Conservation (phyloP, 1,140 invertebrate genomes). For the Lasioglossum baleicum region DNA sequence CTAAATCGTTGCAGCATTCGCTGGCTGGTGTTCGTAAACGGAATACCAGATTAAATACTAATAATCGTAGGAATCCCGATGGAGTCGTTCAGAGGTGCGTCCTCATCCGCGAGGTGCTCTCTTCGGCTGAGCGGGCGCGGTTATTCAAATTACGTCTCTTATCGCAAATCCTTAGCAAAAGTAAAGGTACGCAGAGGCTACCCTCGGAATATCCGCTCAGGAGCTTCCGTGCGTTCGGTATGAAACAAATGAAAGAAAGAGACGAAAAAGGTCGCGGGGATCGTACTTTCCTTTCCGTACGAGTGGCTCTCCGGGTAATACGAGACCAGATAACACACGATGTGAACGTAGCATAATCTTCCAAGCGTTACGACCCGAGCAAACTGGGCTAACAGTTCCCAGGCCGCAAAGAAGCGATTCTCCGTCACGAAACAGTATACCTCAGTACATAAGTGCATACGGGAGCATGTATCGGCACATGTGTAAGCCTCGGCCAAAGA, state of each 20-base stretch:
- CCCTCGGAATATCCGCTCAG: not conserved
- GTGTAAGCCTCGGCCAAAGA: slow-evolving; percentile 21
- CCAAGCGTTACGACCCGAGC: slow-evolving; percentile 66
- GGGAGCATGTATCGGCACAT: slow-evolving; percentile 14
- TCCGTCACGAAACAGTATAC: slow-evolving; percentile 49
- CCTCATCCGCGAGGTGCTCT: not conserved
- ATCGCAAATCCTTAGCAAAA: not conserved
- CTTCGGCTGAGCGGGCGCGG: not conserved
- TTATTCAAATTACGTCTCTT: not conserved
- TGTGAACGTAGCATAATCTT: slow-evolving; percentile 64
- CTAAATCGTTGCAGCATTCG: too few species aligned
- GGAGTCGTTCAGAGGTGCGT: not conserved
- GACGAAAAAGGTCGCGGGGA: not conserved
- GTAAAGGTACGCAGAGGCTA: too few species aligned
- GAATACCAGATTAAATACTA: not conserved
- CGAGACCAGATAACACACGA: slow-evolving; percentile 38
- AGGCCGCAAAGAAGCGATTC: slow-evolving; percentile 57
- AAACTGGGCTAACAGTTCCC: slow-evolving; percentile 70
- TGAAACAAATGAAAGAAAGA: not conserved
- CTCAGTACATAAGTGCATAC: not conserved
- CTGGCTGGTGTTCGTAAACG: too few species aligned
- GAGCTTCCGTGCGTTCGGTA: not conserved
- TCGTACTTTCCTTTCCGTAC: slow-evolving; percentile 24
- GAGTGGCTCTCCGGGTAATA: slow-evolving; percentile 45
- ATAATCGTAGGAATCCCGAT: too few species aligned